phyloP scores from a whole-genome alignment of 1,140 invertebrate genomes.

The Tetramorium alpestre region DNA sequence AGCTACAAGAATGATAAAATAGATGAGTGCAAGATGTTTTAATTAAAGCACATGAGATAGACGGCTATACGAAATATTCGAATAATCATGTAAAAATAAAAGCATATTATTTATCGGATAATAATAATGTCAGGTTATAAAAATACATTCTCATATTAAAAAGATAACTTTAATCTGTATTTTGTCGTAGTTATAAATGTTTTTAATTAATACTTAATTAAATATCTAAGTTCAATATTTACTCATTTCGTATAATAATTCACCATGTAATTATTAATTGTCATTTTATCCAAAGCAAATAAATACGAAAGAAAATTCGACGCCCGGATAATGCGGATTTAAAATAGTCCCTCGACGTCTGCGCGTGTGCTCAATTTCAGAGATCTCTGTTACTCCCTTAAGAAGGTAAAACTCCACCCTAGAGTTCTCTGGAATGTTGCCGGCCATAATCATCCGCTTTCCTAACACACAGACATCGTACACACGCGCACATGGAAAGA shows the following conservation, averaged over 20 bases:
- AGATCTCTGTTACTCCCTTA: conserved; percentile 15
- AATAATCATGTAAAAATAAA: not conserved
- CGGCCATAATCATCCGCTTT: conserved; percentile 27
- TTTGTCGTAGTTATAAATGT: too few species aligned
- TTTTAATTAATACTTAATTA: not conserved
- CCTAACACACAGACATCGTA: not conserved
- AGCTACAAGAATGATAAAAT: not conserved
- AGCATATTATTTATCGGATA: not conserved
- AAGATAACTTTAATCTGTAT: not conserved
- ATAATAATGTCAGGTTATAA: not conserved
- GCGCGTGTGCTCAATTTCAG: not conserved
- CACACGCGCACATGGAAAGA: not conserved
- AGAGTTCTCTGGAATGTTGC: not conserved
- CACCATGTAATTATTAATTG: not conserved
- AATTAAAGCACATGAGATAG: not conserved
- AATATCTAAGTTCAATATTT: not conserved
- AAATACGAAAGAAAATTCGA: conserved; percentile 11
- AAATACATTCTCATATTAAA: not conserved
- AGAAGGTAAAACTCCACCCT: conserved; percentile 11
- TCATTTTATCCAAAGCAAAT: not conserved
- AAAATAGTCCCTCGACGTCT: not conserved
- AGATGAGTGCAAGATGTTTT: not conserved
- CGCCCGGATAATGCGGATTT: not conserved
- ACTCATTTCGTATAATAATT: not conserved
- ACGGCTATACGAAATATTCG: not conserved